These are phyloP conservation scores for Semibalanus balanoides DNA, from an alignment of 1,140 invertebrate genomes.

Conservation along the genomic window DNA sequence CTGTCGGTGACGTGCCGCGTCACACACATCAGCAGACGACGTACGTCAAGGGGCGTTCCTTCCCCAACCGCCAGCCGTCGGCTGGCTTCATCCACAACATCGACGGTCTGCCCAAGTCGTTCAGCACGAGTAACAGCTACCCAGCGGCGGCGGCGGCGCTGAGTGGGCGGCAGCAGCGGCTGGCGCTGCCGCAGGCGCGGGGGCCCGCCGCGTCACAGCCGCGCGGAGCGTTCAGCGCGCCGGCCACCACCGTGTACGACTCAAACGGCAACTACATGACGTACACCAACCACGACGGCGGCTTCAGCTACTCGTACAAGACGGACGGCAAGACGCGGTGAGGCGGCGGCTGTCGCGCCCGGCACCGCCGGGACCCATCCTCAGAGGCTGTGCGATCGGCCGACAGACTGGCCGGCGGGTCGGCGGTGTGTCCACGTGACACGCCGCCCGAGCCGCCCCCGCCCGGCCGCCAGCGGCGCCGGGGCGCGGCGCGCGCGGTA, in stretches of 20 bases:
- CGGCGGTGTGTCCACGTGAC: too few relatives aligned
- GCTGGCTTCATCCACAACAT: background rate
- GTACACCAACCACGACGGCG: background rate
- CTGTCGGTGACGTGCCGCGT: background rate
- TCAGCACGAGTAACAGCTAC: background rate
- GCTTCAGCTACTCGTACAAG: background rate
- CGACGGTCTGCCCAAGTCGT: background rate
- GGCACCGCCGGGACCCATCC: too few relatives aligned
- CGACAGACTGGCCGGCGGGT: too few relatives aligned
- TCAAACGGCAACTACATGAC: background rate
- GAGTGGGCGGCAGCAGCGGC: background rate
- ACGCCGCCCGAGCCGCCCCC: too few relatives aligned
- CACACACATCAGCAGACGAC: background rate
- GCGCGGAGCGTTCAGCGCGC: too few relatives aligned
- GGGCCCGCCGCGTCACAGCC: too few relatives aligned
- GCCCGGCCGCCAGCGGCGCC: too few relatives aligned
- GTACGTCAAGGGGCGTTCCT: background rate
- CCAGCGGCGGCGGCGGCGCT: too few relatives aligned
- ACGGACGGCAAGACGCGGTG: background rate
- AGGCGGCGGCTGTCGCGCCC: background rate
- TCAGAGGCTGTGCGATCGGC: background rate
- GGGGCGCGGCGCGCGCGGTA: too few relatives aligned
- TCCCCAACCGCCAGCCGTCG: background rate
- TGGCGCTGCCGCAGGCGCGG: too few relatives aligned
- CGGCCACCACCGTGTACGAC: background rate